These are phyloP conservation scores for Glareola pratincola DNA, from an alignment of 2,113 vertebrate genomes.

Conservation along the genomic window DNA sequence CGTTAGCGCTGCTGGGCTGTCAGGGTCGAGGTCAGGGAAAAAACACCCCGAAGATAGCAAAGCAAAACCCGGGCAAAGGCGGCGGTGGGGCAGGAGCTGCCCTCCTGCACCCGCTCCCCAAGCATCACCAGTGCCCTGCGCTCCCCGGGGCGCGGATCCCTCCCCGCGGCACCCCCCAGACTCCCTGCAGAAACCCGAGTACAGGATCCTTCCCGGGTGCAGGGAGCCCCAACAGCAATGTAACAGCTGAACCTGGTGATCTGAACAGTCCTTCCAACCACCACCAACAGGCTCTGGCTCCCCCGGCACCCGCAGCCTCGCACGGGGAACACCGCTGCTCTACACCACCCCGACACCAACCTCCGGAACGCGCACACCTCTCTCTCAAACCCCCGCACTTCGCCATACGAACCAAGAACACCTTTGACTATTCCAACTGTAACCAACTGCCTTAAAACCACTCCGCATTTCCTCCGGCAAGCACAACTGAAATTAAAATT, in stretches of 20 bases:
- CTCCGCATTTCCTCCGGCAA: not conserved
- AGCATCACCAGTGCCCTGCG: too few species aligned
- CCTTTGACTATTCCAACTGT: not conserved
- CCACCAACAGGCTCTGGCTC: too few species aligned
- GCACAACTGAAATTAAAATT: not conserved
- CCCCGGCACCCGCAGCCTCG: too few species aligned
- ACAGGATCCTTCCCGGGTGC: too few species aligned
- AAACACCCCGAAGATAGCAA: not conserved
- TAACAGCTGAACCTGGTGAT: accelerated
- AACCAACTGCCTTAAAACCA: not conserved
- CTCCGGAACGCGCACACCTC: accelerated
- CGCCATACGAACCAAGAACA: accelerated
- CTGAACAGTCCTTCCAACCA: not conserved
- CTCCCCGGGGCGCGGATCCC: too few species aligned
- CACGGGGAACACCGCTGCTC: not conserved
- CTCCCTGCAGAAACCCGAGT: too few species aligned
- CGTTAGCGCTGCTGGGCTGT: accelerated
- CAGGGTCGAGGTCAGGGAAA: not conserved
- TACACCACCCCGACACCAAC: accelerated
- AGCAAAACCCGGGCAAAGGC: too few species aligned
- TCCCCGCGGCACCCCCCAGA: not conserved
- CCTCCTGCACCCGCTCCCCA: not conserved
- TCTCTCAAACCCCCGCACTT: not conserved
- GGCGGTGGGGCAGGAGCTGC: not conserved
- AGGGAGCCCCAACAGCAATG: too few species aligned